Conservation (phyloP, 2,113 vertebrate genomes). For the Osmerus eperlanus region DNA sequence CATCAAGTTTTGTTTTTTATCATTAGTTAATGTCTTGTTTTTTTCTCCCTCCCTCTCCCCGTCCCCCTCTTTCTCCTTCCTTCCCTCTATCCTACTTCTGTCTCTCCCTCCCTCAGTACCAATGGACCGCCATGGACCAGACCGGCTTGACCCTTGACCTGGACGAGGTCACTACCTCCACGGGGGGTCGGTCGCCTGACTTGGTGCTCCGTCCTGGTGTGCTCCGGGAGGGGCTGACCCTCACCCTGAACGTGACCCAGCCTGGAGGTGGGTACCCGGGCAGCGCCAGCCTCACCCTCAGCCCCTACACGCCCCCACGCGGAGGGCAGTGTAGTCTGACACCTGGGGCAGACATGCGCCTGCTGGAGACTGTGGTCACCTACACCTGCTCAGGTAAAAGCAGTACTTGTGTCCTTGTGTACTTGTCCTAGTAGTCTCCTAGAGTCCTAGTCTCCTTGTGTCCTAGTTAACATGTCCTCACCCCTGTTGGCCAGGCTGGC, state of each 20-base stretch:
- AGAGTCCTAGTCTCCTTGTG: neutral
- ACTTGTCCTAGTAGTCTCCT: neutral
- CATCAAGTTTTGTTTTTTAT: neutral
- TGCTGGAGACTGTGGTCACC: conserved; percentile 66
- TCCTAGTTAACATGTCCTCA: neutral
- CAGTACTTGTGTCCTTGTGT: neutral
- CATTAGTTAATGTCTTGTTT: neutral
- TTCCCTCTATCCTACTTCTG: neutral
- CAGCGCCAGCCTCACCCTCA: conserved; percentile 56
- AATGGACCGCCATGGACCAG: conserved; percentile 65
- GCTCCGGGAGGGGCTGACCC: conserved; percentile 54
- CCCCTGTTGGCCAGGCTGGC: conserved; percentile 66
- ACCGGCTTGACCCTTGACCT: conserved; percentile 58
- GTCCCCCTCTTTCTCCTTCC: no score
- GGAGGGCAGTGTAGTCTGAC: conserved; percentile 68
- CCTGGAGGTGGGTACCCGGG: conserved; percentile 54
- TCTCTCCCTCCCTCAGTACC: conserved; percentile 56
- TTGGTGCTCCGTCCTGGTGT: conserved; percentile 63
- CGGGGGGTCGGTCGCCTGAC: conserved; percentile 51
- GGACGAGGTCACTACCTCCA: conserved; percentile 50
- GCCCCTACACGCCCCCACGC: conserved; percentile 53
- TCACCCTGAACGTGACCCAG: conserved; percentile 70
- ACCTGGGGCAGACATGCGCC: conserved; percentile 54
- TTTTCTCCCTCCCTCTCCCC: neutral
- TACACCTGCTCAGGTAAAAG: conserved; percentile 73